Evolutionary conservation across 2,113 vertebrate genomes (phyloP).

Genomic region (Dendrocopos noguchii): DNA sequence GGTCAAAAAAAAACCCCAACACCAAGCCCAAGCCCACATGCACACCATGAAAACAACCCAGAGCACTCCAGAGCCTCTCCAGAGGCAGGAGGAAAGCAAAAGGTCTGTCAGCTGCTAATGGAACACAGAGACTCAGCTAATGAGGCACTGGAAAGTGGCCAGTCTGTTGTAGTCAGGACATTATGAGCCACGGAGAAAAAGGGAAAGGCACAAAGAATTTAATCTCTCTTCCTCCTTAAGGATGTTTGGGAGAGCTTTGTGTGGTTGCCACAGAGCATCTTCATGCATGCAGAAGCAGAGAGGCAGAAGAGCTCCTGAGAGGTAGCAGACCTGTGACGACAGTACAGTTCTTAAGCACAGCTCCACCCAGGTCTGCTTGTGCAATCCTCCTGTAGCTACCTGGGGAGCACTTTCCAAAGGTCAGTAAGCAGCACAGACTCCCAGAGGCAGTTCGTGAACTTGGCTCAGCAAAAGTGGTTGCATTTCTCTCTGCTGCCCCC

Average conservation of each 20-base stretch:
- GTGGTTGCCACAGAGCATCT: background rate
- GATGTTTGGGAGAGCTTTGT: background rate
- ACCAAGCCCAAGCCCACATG: background rate
- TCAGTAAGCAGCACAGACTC: background rate
- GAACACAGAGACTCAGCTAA: background rate
- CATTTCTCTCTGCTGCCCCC: background rate
- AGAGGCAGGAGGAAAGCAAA: background rate
- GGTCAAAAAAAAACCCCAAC: background rate
- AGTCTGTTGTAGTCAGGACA: background rate
- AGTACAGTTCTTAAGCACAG: background rate
- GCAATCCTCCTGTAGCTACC: background rate
- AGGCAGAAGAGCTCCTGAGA: background rate
- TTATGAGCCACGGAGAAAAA: background rate
- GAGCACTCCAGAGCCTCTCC: background rate
- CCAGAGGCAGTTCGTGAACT: background rate
- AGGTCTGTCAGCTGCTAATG: background rate
- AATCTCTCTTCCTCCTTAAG: background rate
- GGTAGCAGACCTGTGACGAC: background rate
- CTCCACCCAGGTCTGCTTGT: background rate
- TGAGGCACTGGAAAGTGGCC: background rate
- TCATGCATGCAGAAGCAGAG: background rate
- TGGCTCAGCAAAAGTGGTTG: background rate
- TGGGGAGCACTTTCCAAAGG: background rate
- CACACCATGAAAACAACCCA: background rate
- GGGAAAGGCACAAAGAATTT: background rate